phyloP scores from a whole-genome alignment of 2,888 invertebrate species.

The Siphonodentalium dalli region DNA sequence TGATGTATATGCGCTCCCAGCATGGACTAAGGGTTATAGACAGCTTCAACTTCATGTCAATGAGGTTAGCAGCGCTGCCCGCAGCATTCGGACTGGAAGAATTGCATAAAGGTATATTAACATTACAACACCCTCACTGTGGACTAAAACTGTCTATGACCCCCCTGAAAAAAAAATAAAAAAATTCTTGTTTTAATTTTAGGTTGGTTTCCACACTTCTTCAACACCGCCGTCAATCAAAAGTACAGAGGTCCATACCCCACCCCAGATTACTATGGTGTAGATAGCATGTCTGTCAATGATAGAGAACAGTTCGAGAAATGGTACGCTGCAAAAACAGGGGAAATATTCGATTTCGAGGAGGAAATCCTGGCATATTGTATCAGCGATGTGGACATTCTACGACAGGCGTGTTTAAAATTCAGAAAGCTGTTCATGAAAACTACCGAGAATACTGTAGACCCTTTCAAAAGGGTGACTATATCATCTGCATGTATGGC shows the following conservation, averaged over 20 bases:
- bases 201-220: constrained; percentile 34
- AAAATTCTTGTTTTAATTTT: too few relatives aligned
- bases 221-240: constrained; percentile 24
- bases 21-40: constrained; percentile 27
- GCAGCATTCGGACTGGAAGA: constrained; percentile 26
- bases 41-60: constrained; percentile 29
- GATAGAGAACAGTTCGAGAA: constrained; percentile 16
- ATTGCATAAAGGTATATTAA: constrained; percentile 26
- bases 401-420: constrained; percentile 15
- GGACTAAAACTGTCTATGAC: too few relatives aligned
- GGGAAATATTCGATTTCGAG: constrained; percentile 19
- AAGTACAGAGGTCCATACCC: constrained; percentile 29
- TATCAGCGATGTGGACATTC: constrained; percentile 23
- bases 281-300: constrained; percentile 16
- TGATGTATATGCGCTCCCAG: constrained; percentile 23
- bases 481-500: too few relatives aligned
- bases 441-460: constrained; percentile 10
- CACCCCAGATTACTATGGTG: constrained; percentile 17
- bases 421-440: constrained; percentile 20
- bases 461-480: too few relatives aligned
- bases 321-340: constrained; percentile 16
- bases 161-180: too few relatives aligned
- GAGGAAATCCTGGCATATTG: constrained; percentile 27
- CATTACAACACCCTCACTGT: too few relatives aligned
- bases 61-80: constrained; percentile 24